These are phyloP conservation scores for Chrysotoxum bicinctum DNA, from an alignment of 2,888 invertebrate species.

Conservation along the genomic window DNA sequence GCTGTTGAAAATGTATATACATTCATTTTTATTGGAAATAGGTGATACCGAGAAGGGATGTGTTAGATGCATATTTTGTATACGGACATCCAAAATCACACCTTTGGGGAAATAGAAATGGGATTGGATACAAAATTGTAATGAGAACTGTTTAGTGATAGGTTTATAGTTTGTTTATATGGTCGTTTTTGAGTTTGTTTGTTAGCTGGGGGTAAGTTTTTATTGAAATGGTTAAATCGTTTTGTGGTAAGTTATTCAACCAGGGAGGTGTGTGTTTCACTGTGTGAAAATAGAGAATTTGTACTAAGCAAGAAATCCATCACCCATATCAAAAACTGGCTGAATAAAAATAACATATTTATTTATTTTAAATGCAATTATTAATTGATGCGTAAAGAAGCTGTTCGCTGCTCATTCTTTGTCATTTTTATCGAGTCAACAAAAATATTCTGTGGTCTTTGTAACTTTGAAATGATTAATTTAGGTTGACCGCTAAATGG, in stretches of 20 bases:
- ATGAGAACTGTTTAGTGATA: conserved; percentile 64
- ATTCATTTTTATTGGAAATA: conserved; percentile 52
- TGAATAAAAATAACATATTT: neutral
- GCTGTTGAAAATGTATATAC: conserved; percentile 16
- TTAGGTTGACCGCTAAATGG: neutral
- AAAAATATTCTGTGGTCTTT: too few species aligned
- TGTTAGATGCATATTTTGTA: neutral
- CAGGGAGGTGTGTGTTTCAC: neutral
- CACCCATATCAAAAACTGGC: neutral
- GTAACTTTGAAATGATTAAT: neutral
- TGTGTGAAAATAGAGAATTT: neutral
- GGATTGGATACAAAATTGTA: conserved; percentile 20
- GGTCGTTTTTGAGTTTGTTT: conserved; percentile 64
- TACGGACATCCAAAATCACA: conserved; percentile 37
- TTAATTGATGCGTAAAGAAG: neutral
- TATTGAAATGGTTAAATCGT: conserved; percentile 54
- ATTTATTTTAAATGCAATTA: neutral
- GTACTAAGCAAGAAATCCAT: neutral
- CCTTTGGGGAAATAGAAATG: conserved; percentile 46
- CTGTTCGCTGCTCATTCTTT: neutral
- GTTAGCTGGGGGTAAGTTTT: conserved; percentile 70
- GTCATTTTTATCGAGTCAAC: neutral
- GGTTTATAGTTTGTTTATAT: conserved; percentile 70
- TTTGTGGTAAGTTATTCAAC: conserved; percentile 42
- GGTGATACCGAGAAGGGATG: conserved; percentile 45